These are phyloP conservation scores for Scophthalmus maximus DNA, from an alignment of 2,113 vertebrate species.

Conservation along the genomic window DNA sequence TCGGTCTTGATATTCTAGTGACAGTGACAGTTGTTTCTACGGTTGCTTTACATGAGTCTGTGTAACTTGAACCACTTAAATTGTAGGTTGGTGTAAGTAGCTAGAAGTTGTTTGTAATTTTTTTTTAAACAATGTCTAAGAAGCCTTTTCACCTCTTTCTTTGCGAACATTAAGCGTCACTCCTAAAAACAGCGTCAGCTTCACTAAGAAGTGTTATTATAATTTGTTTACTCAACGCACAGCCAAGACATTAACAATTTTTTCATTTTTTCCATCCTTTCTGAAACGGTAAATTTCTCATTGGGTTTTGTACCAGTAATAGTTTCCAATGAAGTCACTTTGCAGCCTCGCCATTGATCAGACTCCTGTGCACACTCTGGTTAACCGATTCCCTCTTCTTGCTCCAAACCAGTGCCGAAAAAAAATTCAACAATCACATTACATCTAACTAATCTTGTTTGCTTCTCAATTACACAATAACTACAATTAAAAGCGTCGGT, in stretches of 20 bases:
- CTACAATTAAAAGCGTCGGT: constrained; percentile 9
- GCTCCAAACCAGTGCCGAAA: constrained; percentile 13
- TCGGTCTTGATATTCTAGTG: constrained; percentile 60
- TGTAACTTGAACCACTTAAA: constrained; percentile 50
- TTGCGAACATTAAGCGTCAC: constrained; percentile 33
- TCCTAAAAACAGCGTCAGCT: constrained; percentile 5
- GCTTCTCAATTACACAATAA: constrained; percentile 8
- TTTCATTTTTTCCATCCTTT: not conserved
- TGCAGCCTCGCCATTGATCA: no score
- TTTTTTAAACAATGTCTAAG: not conserved
- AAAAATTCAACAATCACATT: constrained; percentile 12
- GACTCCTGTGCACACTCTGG: not conserved
- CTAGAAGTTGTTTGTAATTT: constrained; percentile 33
- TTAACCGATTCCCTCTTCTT: not conserved
- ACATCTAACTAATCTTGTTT: constrained; percentile 7
- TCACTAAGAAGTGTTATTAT: constrained; percentile 17
- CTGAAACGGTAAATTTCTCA: not conserved
- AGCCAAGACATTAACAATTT: not conserved
- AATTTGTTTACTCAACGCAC: constrained; percentile 10
- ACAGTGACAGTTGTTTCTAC: constrained; percentile 51
- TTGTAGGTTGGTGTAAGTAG: constrained; percentile 43
- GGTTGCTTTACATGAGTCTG: constrained; percentile 40
- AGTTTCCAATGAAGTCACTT: not conserved
- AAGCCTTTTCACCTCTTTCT: no score
- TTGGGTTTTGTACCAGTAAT: constrained; percentile 14